A percentile compares a stretch with the other conserved stretches of the same genome.
Conservation (phyloP, 2,797 vertebrate genomes). For the Lithobates pipiens region DNA sequence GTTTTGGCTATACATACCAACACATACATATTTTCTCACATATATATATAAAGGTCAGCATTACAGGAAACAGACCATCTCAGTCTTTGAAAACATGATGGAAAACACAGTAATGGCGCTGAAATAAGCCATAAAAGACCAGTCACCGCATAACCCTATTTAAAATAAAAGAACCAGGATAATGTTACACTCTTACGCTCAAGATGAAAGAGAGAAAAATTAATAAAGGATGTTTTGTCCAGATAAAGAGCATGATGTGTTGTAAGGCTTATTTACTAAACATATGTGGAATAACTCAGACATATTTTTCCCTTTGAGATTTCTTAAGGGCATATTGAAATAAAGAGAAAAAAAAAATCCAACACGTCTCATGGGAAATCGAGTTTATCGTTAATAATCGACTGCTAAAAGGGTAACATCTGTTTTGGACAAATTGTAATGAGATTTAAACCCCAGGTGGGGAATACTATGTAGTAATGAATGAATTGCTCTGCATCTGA, state of each 20-base stretch:
- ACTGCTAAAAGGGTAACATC: constrained; percentile 79
- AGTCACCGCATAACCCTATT: not conserved
- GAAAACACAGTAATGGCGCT: not conserved
- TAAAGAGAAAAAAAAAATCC: constrained; percentile 59
- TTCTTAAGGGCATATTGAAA: constrained; percentile 62
- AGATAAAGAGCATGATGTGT: constrained; percentile 10
- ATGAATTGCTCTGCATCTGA: constrained; percentile 75
- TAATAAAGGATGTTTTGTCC: constrained; percentile 37
- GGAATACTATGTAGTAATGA: constrained; percentile 75
- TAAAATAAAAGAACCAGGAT: not conserved
- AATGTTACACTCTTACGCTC: not conserved
- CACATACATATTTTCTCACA: not conserved
- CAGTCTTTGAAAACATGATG: not conserved
- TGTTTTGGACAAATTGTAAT: constrained; percentile 81
- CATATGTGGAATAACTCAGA: constrained; percentile 35
- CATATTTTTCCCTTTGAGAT: constrained; percentile 60
- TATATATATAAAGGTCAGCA: not conserved
- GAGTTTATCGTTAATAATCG: constrained; percentile 78
- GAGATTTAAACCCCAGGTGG: constrained; percentile 79
- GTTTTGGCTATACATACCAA: too few species aligned
- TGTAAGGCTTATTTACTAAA: constrained; percentile 33
- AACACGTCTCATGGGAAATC: constrained; percentile 68
- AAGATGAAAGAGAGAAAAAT: not conserved
- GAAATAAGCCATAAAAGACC: not conserved
- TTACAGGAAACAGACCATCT: not conserved